A percentile compares a stretch with the other conserved stretches of the same genome.
Evolutionary conservation across 2,888 invertebrate species (phyloP).

Genomic region (Nezara viridula): DNA sequence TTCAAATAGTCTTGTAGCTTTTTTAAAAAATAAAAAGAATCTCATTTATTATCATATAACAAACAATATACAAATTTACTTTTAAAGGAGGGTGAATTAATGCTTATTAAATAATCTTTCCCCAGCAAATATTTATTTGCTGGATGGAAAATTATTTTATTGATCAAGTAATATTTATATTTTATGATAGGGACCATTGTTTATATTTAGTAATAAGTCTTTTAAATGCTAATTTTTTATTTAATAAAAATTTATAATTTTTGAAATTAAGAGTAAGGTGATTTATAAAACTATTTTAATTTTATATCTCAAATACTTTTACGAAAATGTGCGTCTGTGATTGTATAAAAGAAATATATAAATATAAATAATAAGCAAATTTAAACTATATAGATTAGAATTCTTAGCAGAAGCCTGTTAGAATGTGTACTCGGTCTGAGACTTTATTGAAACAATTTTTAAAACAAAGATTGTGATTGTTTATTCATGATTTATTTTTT

Average conservation of each 20-base stretch:
- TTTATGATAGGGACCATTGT: conserved; percentile 45
- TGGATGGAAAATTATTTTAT: conserved; percentile 13
- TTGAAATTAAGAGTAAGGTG: neutral
- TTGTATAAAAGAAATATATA: conserved; percentile 22
- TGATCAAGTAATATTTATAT: conserved; percentile 28
- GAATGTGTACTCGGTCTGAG: conserved; percentile 54
- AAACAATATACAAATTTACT: neutral
- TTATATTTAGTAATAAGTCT: conserved; percentile 36
- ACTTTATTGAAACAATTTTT: neutral
- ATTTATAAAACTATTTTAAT: conserved; percentile 39
- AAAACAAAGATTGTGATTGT: neutral
- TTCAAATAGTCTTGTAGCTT: neutral
- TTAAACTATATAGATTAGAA: neutral
- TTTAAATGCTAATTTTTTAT: conserved; percentile 19
- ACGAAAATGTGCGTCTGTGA: conserved; percentile 36
- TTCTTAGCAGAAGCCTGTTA: neutral
- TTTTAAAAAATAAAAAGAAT: neutral
- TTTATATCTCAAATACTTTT: conserved; percentile 33
- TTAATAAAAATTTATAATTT: conserved; percentile 37
- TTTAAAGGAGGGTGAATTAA: neutral
- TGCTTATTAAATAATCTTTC: neutral
- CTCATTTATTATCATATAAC: neutral
- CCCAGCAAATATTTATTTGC: neutral
- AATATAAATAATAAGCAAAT: neutral
- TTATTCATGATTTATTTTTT: conserved; percentile 23